These are phyloP conservation scores for Mormyrops attenuatus DNA, from an alignment of 2,797 vertebrate genomes.

Conservation along the genomic window DNA sequence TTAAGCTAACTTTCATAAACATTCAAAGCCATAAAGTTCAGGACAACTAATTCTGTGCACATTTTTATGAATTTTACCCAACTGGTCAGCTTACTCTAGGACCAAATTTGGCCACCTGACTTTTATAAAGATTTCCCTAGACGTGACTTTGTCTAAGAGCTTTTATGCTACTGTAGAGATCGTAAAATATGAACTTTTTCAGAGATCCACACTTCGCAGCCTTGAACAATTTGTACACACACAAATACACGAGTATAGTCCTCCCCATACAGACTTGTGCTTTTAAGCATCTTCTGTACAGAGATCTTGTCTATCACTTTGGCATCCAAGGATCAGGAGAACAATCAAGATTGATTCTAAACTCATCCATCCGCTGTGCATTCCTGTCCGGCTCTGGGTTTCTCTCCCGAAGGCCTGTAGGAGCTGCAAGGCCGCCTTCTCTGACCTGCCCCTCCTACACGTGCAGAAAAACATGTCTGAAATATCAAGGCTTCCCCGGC, in stretches of 20 bases:
- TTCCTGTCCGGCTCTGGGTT: not conserved
- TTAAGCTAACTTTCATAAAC: not conserved
- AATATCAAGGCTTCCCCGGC: not conserved
- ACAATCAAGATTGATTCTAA: not conserved
- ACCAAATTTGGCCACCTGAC: not conserved
- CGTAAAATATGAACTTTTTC: not conserved
- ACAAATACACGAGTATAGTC: not conserved
- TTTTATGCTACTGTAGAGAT: not conserved
- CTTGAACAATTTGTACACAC: not conserved
- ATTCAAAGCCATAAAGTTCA: not conserved
- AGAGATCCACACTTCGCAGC: not conserved
- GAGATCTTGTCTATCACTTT: not conserved
- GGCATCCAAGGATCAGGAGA: not conserved
- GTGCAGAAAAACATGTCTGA: not conserved
- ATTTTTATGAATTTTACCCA: not conserved
- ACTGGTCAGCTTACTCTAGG: not conserved
- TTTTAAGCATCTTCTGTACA: not conserved
- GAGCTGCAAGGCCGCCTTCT: not conserved
- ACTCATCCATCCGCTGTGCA: not conserved
- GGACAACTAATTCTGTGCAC: not conserved
- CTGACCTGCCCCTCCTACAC: not conserved
- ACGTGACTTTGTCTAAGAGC: not conserved
- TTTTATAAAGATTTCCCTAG: not conserved
- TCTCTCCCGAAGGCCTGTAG: not conserved
- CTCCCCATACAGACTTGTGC: not conserved